Percentiles rank a stretch among this genome's conserved stretches.
Evolutionary conservation across 1,140 invertebrate genomes (phyloP).

Genomic region (Drosophila orena): DNA sequence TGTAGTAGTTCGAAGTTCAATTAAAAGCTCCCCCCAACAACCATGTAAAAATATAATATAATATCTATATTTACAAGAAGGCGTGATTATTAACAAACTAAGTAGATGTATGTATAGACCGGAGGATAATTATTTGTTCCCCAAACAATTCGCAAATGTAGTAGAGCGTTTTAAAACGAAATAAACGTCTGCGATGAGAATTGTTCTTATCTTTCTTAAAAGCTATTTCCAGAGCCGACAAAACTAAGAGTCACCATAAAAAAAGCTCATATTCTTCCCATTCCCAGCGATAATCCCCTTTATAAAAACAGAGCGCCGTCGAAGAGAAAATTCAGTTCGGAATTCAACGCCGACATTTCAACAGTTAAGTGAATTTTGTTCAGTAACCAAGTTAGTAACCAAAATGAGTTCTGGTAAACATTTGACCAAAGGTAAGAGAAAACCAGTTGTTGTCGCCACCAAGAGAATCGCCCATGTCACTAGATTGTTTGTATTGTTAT

Average conservation of each 20-base stretch:
- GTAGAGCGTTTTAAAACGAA: conserved; percentile 65
- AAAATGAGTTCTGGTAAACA: conserved; percentile 63
- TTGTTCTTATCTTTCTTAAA: conserved; percentile 21
- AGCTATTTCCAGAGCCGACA: conserved; percentile 25
- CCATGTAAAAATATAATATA: conserved; percentile 45
- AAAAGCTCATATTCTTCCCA: conserved; percentile 11
- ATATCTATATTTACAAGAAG: conserved; percentile 67
- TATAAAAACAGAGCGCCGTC: conserved; percentile 43
- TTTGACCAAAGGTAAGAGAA: conserved; percentile 57
- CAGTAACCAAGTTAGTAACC: neutral
- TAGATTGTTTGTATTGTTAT: too few relatives aligned
- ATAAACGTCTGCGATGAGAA: conserved; percentile 60
- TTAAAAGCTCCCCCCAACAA: conserved; percentile 54
- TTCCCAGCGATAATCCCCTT: neutral
- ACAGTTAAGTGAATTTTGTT: conserved; percentile 18
- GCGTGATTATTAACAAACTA: conserved; percentile 67
- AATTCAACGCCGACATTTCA: conserved; percentile 11
- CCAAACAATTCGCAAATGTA: conserved; percentile 55
- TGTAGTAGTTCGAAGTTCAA: conserved; percentile 68
- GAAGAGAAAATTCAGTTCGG: conserved; percentile 37
- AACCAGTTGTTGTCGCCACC: neutral
- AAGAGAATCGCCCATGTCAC: conserved; percentile 3
- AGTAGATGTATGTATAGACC: conserved; percentile 37
- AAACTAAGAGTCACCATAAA: conserved; percentile 27
- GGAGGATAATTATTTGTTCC: conserved; percentile 21